These are phyloP conservation scores for Amazona vittata DNA, from an alignment of 2,113 vertebrate genomes.

Conservation along the genomic window DNA sequence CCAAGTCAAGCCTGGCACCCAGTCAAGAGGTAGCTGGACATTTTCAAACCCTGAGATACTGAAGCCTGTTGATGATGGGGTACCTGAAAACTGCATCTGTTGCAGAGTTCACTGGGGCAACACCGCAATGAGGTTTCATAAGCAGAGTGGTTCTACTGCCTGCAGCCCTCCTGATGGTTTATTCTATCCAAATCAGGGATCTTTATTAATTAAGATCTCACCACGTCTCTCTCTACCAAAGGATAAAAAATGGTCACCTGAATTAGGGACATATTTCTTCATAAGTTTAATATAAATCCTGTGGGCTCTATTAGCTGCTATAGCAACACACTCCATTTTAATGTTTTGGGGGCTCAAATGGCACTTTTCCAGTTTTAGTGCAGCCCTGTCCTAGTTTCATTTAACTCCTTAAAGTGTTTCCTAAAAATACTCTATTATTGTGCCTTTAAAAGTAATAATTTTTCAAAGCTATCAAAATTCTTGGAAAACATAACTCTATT, in stretches of 20 bases:
- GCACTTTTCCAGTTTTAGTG: neutral
- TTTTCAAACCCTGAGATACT: neutral
- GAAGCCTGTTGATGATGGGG: neutral
- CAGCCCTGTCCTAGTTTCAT: neutral
- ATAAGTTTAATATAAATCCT: neutral
- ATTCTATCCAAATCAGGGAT: neutral
- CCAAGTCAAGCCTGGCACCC: neutral
- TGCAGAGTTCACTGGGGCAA: neutral
- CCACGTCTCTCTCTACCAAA: neutral
- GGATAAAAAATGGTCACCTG: fast-evolving
- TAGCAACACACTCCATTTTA: neutral
- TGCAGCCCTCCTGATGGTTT: neutral
- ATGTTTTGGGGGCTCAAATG: neutral
- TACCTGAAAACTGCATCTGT: neutral
- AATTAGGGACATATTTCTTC: neutral
- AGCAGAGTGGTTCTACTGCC: neutral
- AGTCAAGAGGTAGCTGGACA: neutral
- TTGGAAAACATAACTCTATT: neutral
- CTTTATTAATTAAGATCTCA: neutral
- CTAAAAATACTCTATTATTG: neutral
- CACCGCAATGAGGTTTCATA: neutral
- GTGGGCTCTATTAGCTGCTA: neutral
- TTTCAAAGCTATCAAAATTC: neutral
- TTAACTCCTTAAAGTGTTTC: neutral
- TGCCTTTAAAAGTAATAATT: neutral